Percentiles rank a stretch among this genome's conserved stretches.
Conservation (phyloP, 1,140 invertebrate species). For the Charaxes varanes region DNA sequence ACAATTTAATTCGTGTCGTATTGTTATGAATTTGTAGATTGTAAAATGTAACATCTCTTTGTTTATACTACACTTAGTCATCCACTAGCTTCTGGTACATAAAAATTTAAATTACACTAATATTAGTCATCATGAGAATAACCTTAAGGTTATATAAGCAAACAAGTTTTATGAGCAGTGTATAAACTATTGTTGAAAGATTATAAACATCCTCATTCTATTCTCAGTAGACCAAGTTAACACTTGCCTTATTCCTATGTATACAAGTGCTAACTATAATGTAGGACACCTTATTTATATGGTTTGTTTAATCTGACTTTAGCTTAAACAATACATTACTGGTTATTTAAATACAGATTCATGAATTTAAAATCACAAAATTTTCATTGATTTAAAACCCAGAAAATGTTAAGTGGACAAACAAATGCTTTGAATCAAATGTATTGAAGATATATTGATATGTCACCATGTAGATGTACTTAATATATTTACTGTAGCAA, state of each 20-base stretch:
- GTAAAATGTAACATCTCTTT: constrained; percentile 23
- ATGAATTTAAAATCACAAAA: too few species aligned
- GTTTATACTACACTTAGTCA: constrained; percentile 39
- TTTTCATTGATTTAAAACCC: too few species aligned
- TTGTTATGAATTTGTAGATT: constrained; percentile 12
- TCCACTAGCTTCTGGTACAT: constrained; percentile 22
- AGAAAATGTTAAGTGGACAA: too few species aligned
- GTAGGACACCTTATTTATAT: too few species aligned
- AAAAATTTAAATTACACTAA: constrained; percentile 18
- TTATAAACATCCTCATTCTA: constrained; percentile 25
- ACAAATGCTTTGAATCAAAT: too few species aligned
- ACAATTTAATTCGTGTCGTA: constrained; percentile 15
- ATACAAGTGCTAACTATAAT: too few species aligned
- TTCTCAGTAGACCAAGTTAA: constrained; percentile 7
- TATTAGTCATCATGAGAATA: constrained; percentile 28
- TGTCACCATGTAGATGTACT: too few species aligned
- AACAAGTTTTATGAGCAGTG: constrained; percentile 22
- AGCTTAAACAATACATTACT: too few species aligned
- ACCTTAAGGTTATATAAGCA: constrained; percentile 26
- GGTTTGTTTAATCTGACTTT: background rate
- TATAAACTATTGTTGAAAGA: constrained; percentile 22
- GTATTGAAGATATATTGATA: too few species aligned
- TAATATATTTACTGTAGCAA: too few species aligned
- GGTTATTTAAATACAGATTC: too few species aligned
- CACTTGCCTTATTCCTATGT: too few species aligned